phyloP scores from a whole-genome alignment of 2,113 vertebrate genomes.

The Panthera uncia region DNA sequence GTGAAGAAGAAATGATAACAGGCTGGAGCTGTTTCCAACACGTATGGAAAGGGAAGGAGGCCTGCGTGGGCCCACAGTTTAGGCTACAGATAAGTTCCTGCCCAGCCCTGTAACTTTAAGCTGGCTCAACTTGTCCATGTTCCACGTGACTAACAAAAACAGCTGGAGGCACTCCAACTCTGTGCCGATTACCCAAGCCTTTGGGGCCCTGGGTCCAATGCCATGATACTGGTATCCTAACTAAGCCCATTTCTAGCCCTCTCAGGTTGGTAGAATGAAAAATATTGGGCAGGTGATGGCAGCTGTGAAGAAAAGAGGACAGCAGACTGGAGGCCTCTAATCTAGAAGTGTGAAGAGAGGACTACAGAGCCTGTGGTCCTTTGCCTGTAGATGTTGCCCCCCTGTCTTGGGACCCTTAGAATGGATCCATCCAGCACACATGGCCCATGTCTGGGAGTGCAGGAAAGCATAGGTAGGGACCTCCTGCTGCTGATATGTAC shows the following conservation, averaged over 20 bases:
- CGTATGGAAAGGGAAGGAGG: neutral
- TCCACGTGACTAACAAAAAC: neutral
- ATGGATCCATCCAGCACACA: neutral
- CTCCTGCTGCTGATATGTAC: neutral
- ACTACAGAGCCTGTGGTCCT: neutral
- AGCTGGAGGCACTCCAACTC: neutral
- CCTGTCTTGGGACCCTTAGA: neutral
- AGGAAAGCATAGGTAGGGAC: neutral
- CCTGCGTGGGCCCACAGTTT: neutral
- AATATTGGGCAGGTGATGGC: neutral
- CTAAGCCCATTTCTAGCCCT: neutral
- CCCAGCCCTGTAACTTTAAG: neutral
- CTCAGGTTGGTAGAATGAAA: neutral
- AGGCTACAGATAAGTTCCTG: neutral
- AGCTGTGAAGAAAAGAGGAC: conserved; percentile 49
- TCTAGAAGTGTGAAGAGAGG: neutral
- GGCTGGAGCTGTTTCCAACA: neutral
- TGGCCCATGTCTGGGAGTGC: too few relatives aligned
- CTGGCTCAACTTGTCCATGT: neutral
- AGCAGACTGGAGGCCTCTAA: neutral
- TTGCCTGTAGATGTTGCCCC: neutral
- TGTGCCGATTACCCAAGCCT: neutral
- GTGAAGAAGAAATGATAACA: neutral
- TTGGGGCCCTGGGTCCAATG: neutral
- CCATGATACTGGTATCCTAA: neutral